Evolutionary conservation across 2,888 invertebrate species (phyloP).

Genomic region (Branchinecta sandiegonensis): DNA sequence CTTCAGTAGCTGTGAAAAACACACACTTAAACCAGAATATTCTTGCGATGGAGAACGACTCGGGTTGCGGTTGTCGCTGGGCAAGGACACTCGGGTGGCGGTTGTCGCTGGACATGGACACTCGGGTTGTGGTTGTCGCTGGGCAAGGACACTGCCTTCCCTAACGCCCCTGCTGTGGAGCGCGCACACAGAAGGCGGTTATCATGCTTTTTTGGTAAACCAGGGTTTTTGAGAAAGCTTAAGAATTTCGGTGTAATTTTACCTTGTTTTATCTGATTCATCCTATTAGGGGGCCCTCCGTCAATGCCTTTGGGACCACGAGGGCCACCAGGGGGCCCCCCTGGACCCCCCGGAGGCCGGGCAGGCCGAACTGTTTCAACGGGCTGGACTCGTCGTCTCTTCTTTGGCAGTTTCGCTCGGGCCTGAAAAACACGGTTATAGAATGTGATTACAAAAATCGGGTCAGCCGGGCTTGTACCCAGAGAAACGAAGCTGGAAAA

Average conservation of each 20-base stretch:
- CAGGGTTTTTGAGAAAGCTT: neutral
- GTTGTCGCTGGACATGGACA: too few relatives aligned
- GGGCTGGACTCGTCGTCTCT: slow-evolving; percentile 85
- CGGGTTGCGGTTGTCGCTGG: too few relatives aligned
- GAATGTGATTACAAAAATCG: neutral
- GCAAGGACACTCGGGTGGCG: too few relatives aligned
- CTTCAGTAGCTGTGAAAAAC: too few relatives aligned
- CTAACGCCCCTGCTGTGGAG: too few relatives aligned
- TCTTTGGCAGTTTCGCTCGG: slow-evolving; percentile 95
- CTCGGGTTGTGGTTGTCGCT: too few relatives aligned
- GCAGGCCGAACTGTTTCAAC: slow-evolving; percentile 77
- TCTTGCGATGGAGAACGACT: too few relatives aligned
- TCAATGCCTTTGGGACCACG: slow-evolving; percentile 34
- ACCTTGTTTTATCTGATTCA: neutral
- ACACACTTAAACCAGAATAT: too few relatives aligned
- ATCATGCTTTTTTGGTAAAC: neutral
- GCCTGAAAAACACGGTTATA: slow-evolving; percentile 47
- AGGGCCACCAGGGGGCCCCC: slow-evolving; percentile 27
- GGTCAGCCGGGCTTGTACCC: too few relatives aligned
- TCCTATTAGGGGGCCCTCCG: slow-evolving; percentile 33
- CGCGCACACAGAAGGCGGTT: too few relatives aligned
- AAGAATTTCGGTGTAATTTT: neutral
- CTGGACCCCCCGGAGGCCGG: slow-evolving; percentile 37
- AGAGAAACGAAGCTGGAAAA: too few relatives aligned
- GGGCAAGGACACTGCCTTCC: too few relatives aligned